Percentiles rank a stretch among this genome's conserved stretches.
These are phyloP conservation scores for Fulmarus glacialis DNA, from an alignment of 2,113 vertebrate species.

Conservation along the genomic window DNA sequence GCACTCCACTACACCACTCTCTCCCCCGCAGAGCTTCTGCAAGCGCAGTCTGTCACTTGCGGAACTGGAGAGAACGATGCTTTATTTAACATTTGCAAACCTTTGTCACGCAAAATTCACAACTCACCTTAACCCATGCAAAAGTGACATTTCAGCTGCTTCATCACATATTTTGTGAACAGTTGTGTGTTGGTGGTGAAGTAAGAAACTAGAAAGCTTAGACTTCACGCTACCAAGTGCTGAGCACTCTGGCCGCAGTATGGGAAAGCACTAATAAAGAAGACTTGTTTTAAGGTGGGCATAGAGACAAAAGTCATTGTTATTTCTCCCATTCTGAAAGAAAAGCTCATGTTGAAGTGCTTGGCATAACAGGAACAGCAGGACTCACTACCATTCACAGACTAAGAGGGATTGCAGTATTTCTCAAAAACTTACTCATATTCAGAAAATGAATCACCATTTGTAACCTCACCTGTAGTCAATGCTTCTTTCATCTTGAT, in stretches of 20 bases:
- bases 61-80: neutral
- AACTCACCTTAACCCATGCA: neutral
- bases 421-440: neutral
- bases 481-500: slow-evolving; percentile 96
- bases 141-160: neutral
- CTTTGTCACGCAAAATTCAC: neutral
- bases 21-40: neutral
- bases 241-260: neutral
- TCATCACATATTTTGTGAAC: neutral
- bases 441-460: neutral
- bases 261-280: neutral
- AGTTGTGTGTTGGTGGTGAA: neutral
- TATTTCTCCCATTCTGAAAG: neutral
- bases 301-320: neutral
- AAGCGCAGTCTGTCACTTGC: neutral
- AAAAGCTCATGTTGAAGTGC: neutral
- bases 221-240: neutral
- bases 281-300: neutral
- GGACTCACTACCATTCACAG: neutral
- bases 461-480: slow-evolving; percentile 84
- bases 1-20: neutral
- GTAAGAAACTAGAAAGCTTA: neutral
- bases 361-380: neutral
- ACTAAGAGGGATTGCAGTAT: neutral
- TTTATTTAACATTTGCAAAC: neutral